Conservation (phyloP, 2,797 vertebrate genomes). For the Odontamblyopus lacepedii region DNA sequence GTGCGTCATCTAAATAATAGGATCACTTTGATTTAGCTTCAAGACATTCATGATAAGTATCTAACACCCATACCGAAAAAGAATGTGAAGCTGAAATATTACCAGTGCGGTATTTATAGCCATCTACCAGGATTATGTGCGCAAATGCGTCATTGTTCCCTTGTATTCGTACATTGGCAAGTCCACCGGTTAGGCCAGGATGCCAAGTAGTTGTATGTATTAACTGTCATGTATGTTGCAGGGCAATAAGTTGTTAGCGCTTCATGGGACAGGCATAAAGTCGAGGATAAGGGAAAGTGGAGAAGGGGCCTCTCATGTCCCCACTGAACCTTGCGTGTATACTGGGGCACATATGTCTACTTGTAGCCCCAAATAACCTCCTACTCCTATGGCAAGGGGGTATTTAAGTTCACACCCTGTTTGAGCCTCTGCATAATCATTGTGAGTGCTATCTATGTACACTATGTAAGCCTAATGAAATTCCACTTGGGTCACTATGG, state of each 20-base stretch:
- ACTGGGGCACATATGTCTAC: constrained; percentile 36
- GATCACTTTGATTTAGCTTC: not conserved
- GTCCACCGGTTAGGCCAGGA: not conserved
- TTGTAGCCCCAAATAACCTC: constrained; percentile 42
- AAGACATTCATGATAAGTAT: not conserved
- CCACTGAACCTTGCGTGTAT: constrained; percentile 38
- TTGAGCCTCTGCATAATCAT: constrained; percentile 26
- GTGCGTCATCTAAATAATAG: not conserved
- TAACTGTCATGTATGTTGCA: constrained; percentile 61
- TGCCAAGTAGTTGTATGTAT: constrained; percentile 39
- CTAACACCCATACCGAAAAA: not conserved
- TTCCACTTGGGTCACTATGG: constrained; percentile 62
- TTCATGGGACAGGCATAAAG: constrained; percentile 65
- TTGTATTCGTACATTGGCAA: constrained; percentile 5
- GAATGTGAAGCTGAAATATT: constrained; percentile 36
- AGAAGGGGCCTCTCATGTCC: constrained; percentile 51
- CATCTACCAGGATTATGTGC: constrained; percentile 33
- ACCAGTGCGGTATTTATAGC: constrained; percentile 55
- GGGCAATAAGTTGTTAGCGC: constrained; percentile 55
- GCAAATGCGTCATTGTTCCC: constrained; percentile 45
- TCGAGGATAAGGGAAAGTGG: constrained; percentile 34
- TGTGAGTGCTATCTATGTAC: constrained; percentile 28
- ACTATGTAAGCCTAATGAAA: constrained; percentile 57
- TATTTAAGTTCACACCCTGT: constrained; percentile 45
- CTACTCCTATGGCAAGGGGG: constrained; percentile 23